phyloP scores from a whole-genome alignment of 2,113 vertebrate species.

The Labrus mixtus region DNA sequence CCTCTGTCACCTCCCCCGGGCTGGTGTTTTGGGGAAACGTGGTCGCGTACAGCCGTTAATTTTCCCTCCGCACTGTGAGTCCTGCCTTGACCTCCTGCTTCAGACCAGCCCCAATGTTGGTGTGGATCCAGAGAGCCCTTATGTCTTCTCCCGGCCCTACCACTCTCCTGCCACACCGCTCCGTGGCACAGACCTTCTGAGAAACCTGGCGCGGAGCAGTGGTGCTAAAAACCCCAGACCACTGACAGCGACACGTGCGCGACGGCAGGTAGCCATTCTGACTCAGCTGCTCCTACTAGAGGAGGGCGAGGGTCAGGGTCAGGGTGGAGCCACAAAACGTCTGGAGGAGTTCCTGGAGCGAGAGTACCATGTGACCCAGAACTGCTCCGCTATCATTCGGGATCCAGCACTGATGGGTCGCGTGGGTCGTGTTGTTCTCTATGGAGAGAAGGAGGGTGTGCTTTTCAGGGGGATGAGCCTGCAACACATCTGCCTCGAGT shows the following conservation, averaged over 20 bases:
- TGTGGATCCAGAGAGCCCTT: conserved; percentile 84
- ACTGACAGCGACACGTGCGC: conserved; percentile 78
- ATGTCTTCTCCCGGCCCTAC: conserved; percentile 84
- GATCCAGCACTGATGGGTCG: conserved; percentile 84
- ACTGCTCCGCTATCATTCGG: conserved; percentile 78
- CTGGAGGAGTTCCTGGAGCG: conserved; percentile 83
- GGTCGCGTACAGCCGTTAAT: conserved; percentile 83
- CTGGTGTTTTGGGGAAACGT: conserved; percentile 81
- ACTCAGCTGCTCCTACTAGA: conserved; percentile 84
- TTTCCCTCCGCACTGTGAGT: conserved; percentile 82
- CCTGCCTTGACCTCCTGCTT: conserved; percentile 84
- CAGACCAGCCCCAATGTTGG: conserved; percentile 83
- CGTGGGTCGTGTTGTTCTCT: conserved; percentile 84
- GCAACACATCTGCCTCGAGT: conserved; percentile 86
- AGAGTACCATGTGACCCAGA: conserved; percentile 85
- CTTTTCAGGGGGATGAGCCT: conserved; percentile 86
- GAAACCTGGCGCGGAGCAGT: conserved; percentile 81
- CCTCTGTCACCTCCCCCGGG: conserved; percentile 79
- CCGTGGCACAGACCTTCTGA: conserved; percentile 83
- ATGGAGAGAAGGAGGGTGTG: conserved; percentile 84
- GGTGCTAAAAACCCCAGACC: conserved; percentile 80
- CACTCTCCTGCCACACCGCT: conserved; percentile 85
- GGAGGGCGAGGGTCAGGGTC: conserved; percentile 74
- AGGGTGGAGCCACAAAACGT: conserved; percentile 63
- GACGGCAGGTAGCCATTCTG: conserved; percentile 84